Percentiles rank a stretch among this genome's conserved stretches.
phyloP scores from a whole-genome alignment of 2,888 invertebrate species.

The Hirtodrosophila alboralis region DNA sequence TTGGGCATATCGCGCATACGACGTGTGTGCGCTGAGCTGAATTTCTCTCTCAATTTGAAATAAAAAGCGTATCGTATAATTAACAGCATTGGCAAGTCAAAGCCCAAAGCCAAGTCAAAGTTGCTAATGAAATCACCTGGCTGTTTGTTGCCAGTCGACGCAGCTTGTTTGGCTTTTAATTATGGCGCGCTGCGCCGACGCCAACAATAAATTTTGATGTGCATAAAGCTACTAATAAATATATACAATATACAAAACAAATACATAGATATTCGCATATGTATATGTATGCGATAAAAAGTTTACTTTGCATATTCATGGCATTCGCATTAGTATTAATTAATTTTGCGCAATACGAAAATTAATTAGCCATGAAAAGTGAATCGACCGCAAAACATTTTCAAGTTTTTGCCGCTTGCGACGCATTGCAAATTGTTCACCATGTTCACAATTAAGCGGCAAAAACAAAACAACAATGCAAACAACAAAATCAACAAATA shows the following conservation, averaged over 20 bases:
- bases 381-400: slow-evolving; percentile 73
- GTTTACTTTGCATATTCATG: slow-evolving; percentile 74
- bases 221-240: slow-evolving; percentile 44
- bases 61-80: slow-evolving; percentile 57
- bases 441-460: slow-evolving; percentile 44
- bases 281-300: slow-evolving; percentile 31
- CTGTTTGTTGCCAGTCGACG: slow-evolving; percentile 20
- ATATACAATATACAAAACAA: slow-evolving; percentile 9
- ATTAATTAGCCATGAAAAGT: slow-evolving; percentile 78
- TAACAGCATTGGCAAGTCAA: slow-evolving; percentile 57
- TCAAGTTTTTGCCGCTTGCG: slow-evolving; percentile 36
- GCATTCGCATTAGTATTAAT: slow-evolving; percentile 69
- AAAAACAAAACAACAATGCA: slow-evolving; percentile 11
- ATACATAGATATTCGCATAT: slow-evolving; percentile 1
- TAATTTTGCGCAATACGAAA: slow-evolving; percentile 76
- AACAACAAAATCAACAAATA: slow-evolving; percentile 2
- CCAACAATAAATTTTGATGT: slow-evolving; percentile 69
- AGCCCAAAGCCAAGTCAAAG: slow-evolving; percentile 29
- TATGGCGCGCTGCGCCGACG: slow-evolving; percentile 71
- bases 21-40: slow-evolving; percentile 12
- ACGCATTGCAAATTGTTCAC: slow-evolving; percentile 54
- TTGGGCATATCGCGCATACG: slow-evolving; percentile 45
- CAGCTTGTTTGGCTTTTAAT: slow-evolving; percentile 75
- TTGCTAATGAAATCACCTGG: slow-evolving; percentile 68
- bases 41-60: slow-evolving; percentile 20